Evolutionary conservation across 2,797 vertebrate genomes (phyloP).

Genomic region (Cuniculus paca): DNA sequence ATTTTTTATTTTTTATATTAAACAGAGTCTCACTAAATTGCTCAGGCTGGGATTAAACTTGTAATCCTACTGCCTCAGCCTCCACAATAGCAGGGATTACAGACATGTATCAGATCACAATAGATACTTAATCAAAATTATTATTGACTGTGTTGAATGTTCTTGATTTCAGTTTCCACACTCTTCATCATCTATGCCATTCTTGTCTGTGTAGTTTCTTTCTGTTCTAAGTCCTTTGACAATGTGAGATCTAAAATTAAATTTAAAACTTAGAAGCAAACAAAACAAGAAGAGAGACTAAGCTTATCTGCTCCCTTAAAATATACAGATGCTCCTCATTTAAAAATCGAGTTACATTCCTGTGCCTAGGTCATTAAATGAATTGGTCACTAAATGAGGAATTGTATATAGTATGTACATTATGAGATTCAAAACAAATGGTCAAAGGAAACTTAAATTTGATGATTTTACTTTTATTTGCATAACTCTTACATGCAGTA

Average conservation of each 20-base stretch:
- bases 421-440: not conserved
- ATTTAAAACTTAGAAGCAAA: slow-evolving; percentile 54
- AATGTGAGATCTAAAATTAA: slow-evolving; percentile 8
- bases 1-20: not conserved
- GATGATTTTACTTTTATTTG: not conserved
- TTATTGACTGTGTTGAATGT: not conserved
- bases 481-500: not conserved
- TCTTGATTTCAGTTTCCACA: not conserved
- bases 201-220: not conserved
- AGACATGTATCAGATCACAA: not conserved
- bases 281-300: not conserved
- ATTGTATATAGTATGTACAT: not conserved
- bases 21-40: not conserved
- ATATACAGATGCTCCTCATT: not conserved
- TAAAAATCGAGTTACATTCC: not conserved
- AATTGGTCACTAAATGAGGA: not conserved
- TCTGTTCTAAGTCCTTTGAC: slow-evolving; percentile 54
- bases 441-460: not conserved
- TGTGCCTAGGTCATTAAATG: not conserved
- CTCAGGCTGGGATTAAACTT: not conserved
- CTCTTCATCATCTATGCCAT: not conserved
- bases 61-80: not conserved
- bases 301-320: not conserved
- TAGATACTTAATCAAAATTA: not conserved
- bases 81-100: not conserved